Conservation (phyloP, 2,888 invertebrate genomes). For the Drosophila suboccidentalis region DNA sequence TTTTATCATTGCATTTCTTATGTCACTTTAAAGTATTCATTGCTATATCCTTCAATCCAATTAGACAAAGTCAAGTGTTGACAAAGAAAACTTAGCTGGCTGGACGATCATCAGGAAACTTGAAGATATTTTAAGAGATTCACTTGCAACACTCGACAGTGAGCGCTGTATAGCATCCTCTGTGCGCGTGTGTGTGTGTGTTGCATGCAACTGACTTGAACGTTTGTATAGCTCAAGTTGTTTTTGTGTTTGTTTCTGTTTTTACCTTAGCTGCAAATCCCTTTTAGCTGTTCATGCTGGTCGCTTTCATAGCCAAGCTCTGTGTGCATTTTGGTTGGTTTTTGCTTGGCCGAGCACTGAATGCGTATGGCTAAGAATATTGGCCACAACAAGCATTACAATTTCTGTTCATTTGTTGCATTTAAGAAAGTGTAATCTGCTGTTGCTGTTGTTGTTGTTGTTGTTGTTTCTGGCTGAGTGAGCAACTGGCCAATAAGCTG, state of each 20-base stretch:
- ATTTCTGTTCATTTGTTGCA: constrained; percentile 39
- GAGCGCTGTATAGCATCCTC: neutral
- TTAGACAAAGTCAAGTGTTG: neutral
- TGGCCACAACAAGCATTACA: constrained; percentile 31
- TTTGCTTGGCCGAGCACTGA: constrained; percentile 31
- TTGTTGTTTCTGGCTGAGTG: constrained; percentile 8
- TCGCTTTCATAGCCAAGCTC: constrained; percentile 8
- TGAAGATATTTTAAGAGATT: neutral
- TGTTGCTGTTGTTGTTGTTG: constrained; percentile 9
- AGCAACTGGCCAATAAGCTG: constrained; percentile 31
- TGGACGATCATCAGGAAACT: neutral
- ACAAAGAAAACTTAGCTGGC: neutral
- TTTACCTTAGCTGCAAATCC: constrained; percentile 18
- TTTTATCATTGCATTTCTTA: too few species aligned
- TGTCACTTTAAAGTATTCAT: too few species aligned
- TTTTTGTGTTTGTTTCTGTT: constrained; percentile 19
- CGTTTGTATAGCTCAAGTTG: constrained; percentile 2
- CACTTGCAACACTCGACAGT: neutral
- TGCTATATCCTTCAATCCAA: neutral
- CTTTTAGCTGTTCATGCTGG: constrained; percentile 24
- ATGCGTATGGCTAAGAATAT: constrained; percentile 27
- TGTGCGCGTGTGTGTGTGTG: neutral
- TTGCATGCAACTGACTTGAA: constrained; percentile 2
- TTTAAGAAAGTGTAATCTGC: constrained; percentile 31
- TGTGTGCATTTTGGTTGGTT: constrained; percentile 15